Base-by-base conservation (phyloP, 1,140 invertebrate species). In the Bradysia coprophila region DNA sequence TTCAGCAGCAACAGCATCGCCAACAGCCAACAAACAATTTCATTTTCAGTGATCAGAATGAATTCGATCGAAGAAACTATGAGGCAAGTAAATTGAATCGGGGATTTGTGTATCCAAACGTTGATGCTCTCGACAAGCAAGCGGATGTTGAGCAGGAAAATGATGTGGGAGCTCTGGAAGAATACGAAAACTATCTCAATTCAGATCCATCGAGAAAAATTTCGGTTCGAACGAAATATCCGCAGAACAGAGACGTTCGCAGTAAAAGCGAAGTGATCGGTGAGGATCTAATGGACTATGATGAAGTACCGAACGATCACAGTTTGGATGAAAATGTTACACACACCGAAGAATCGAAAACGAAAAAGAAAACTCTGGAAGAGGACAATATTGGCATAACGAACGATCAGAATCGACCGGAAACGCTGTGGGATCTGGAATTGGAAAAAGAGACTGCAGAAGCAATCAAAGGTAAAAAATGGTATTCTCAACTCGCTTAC, bases 341-440 rank as follows among this genome's bases (percentile, higher is more conserved):
- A 6, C 6, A 28, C 6, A 28, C 13, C 13, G 13, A 28, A 13
- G 6, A 28, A 28, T 28, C 24, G 13, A 28, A 6, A 28, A 28
- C 24, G 24, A 28, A 13, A 28, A 28, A 28, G 13, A 28, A 28
- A 13, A 28, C 24, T 28, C 24, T 28, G 24, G 6, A 6, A 6
- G 24, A 28, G 6, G 24, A 28, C 24, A 28, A 8, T 6, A 28
- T 13, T 13, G 24, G 13, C 6, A 28, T 28, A 8, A 13, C 6
- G 6, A 28, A 8, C 13, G 24, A 13, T 8, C 6, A 21, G 28
- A 40, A 45, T 9, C 43, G 43, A 15, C 45, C 48, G 2, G 32
- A 58, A 0, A 61, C 49, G 31, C 36, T 61, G 5, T 61, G 58
- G 58, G 58, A 61, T 38, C 36, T 61, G 16, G 58, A 61, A 48